These are phyloP conservation scores for Eupithecia pulchellata DNA, from an alignment of 2,888 invertebrate species.

Conservation along the genomic window DNA sequence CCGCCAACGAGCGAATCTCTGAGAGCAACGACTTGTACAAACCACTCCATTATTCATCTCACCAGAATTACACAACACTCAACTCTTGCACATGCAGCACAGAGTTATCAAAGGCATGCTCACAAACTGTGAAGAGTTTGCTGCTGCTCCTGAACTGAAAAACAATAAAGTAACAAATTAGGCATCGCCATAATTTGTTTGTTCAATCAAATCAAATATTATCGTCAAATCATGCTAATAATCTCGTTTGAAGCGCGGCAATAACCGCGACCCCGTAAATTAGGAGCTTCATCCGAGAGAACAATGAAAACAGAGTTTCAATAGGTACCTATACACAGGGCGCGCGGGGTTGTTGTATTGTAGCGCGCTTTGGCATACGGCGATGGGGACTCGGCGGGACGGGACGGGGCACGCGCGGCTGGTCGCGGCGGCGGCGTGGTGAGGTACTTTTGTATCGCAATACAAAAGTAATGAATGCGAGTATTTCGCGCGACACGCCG, in stretches of 20 bases:
- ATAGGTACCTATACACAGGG: background rate
- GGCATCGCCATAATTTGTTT: background rate
- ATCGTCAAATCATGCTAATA: conserved; percentile 7
- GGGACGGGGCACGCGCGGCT: background rate
- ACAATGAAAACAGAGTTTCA: conserved; percentile 19
- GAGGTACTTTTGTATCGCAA: too few species aligned
- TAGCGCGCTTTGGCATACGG: background rate
- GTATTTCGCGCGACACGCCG: conserved; percentile 27
- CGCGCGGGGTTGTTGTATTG: conserved; percentile 15
- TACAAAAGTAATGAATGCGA: conserved; percentile 45
- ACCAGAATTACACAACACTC: background rate
- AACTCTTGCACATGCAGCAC: background rate
- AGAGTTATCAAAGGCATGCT: background rate
- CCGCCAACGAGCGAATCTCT: conserved; percentile 19
- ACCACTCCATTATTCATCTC: background rate
- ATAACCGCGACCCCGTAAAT: conserved; percentile 11
- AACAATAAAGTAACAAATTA: background rate
- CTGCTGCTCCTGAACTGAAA: background rate
- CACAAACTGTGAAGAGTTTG: background rate
- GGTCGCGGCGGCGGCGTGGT: background rate
- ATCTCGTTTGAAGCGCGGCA: conserved; percentile 1
- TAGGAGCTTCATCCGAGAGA: conserved; percentile 18
- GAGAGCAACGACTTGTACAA: conserved; percentile 15
- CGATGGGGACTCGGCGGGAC: background rate
- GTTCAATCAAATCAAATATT: conserved; percentile 4